A percentile compares a stretch with the other conserved stretches of the same genome.
Conservation (phyloP, 2,113 vertebrate species). For the Mesitornis unicolor region DNA sequence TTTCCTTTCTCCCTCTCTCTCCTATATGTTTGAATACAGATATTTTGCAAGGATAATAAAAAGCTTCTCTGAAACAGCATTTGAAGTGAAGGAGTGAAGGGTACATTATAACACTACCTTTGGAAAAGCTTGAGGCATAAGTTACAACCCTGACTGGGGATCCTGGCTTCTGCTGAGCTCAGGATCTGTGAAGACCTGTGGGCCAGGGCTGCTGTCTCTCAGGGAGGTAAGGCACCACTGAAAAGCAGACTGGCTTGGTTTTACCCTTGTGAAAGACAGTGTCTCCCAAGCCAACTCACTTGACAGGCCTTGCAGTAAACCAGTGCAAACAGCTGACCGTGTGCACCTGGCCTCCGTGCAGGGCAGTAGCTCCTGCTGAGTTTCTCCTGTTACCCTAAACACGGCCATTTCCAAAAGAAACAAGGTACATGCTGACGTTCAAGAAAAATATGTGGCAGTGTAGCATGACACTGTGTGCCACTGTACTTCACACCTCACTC, state of each 20-base stretch:
- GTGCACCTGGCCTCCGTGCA: fast-evolving
- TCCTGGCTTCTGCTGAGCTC: neutral
- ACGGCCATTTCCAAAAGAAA: neutral
- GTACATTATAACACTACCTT: neutral
- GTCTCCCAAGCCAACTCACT: neutral
- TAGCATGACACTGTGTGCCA: neutral
- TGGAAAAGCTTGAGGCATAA: neutral
- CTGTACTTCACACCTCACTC: neutral
- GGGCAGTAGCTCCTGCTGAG: neutral
- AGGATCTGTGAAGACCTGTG: fast-evolving
- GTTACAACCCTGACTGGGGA: neutral
- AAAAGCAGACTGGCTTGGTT: neutral
- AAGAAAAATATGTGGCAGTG: neutral
- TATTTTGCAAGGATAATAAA: neutral
- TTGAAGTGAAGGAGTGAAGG: neutral
- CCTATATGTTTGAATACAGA: neutral
- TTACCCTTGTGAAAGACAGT: neutral
- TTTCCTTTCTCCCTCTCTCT: neutral
- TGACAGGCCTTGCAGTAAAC: neutral
- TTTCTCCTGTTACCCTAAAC: neutral
- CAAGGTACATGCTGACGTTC: neutral
- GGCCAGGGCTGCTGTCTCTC: neutral
- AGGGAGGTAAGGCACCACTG: neutral
- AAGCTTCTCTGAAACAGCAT: neutral
- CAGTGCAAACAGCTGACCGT: fast-evolving